These are phyloP conservation scores for Anastatus disparis DNA, from an alignment of 1,140 invertebrate genomes.

Conservation along the genomic window DNA sequence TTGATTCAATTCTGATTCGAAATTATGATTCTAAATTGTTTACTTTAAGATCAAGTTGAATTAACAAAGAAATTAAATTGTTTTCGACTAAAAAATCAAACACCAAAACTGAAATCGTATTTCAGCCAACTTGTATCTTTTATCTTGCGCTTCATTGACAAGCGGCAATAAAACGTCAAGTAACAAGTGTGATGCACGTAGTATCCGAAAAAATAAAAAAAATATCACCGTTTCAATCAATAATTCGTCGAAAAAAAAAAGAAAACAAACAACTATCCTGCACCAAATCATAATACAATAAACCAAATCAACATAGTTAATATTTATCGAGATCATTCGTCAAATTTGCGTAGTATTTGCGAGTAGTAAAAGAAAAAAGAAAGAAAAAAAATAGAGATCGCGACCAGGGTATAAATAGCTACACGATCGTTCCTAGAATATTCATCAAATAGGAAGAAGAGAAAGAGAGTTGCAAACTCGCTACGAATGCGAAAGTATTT, in stretches of 20 bases:
- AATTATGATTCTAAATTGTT: background rate
- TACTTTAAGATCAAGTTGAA: background rate
- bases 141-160: background rate
- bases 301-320: background rate
- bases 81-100: background rate
- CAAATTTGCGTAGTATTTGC: background rate
- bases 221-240: constrained; percentile 8
- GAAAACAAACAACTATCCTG: no score
- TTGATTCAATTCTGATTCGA: no score
- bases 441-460: no score
- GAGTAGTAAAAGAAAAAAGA: background rate
- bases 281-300: constrained; percentile 1
- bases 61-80: background rate
- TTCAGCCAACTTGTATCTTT: no score
- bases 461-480: constrained; percentile 1
- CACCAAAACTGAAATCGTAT: no score
- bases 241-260: background rate
- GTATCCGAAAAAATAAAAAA: no score
- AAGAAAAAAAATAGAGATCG: background rate
- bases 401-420: constrained; percentile 1
- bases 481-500: constrained; percentile 8
- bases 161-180: no score
- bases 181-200: no score
- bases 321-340: background rate
- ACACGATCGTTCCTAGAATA: background rate